Evolutionary conservation across 2,113 vertebrate species (phyloP).

Genomic region (Heloderma charlesbogerti): DNA sequence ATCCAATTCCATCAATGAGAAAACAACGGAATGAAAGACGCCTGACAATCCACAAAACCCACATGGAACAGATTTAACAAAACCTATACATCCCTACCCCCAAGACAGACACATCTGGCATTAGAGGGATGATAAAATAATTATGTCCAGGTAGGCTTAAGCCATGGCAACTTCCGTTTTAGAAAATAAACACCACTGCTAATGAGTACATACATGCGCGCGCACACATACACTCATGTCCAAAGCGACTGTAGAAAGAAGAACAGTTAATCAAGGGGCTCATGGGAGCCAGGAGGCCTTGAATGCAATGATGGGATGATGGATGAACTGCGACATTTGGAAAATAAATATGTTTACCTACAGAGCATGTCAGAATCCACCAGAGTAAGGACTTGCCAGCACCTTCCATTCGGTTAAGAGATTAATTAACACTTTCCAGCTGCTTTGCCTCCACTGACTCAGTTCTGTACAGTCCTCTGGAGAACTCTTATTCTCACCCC

Average conservation of each 20-base stretch:
- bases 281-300: neutral
- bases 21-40: no score
- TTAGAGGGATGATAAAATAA: neutral
- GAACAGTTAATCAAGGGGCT: neutral
- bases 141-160: neutral
- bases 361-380: slow-evolving; percentile 7
- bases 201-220: neutral
- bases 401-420: neutral
- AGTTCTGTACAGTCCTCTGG: neutral
- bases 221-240: no score
- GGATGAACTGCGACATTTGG: slow-evolving; percentile 28
- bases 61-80: no score
- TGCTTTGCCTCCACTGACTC: neutral
- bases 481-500: neutral
- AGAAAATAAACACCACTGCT: neutral
- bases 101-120: no score
- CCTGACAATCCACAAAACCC: no score
- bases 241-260: neutral
- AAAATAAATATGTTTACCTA: slow-evolving; percentile 41
- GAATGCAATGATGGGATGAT: slow-evolving; percentile 11
- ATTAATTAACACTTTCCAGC: slow-evolving; percentile 25
- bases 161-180: neutral
- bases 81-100: no score
- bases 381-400: neutral
- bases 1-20: no score